Evolutionary conservation across 2,797 vertebrate species (phyloP), one percentile per base, ranked within the genome.

Genomic region (Bradypus variegatus): DNA sequence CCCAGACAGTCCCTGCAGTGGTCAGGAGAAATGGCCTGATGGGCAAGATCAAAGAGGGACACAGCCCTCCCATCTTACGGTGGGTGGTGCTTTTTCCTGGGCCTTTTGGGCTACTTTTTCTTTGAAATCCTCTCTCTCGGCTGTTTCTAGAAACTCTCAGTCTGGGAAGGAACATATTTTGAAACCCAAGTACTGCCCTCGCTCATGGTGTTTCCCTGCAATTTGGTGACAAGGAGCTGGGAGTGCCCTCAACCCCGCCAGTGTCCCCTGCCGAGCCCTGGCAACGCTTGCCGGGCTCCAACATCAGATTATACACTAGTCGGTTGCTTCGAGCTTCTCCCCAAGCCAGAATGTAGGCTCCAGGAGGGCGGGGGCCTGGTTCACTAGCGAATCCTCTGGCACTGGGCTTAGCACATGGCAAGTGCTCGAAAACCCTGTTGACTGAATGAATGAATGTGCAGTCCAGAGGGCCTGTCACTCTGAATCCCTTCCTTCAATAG

Each of bases 181-280:
- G 23, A 55, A 18, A 16, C 31, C 70, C 38, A 2, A 50, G 31
- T 6, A 15, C 65, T 3, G 11, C 67, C 50, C 78, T 70, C 19
- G 27, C 33, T 48, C 2, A 0, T 27, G 64, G 55, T 10, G 3
- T 62, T 38, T 67, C 38, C n/a, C 38, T 67, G 5, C 36, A 11
- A 58, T 0, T 0, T 41, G 79, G 38, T 19, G 73, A 62, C 64
- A 12, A n/a, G 79, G 67, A 58, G 72, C 13, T 31, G 65, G 55
- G 41, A 13, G 33, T 12, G 1, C 50, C 38, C 5, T 3, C n/a
- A 10, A 5, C 31, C 11, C 11, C 0, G 5, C 60, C 13, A 10
- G 69, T n/a, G 0, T 3, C 41, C 0, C 31, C 27, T 0, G 6
- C 58, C 8, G 41, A 50, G 69, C 50, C 73, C 38, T 0, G 33